Evolutionary conservation across 2,113 vertebrate genomes (phyloP), one percentile per base, ranked within the genome.

Genomic region (Chitala chitala): DNA sequence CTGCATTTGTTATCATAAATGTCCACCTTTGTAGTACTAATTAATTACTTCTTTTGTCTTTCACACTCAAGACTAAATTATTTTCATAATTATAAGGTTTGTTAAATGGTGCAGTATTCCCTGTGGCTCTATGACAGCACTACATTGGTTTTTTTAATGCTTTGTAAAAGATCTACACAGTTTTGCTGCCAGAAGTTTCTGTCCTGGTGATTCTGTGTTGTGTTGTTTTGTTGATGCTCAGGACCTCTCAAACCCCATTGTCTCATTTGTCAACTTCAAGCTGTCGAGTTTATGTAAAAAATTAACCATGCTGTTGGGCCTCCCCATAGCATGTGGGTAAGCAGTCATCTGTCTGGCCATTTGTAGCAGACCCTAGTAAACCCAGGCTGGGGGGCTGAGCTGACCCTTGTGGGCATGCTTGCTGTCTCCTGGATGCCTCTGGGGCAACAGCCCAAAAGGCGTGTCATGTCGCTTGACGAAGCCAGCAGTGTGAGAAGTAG

Each of bases 291-390:
- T 31, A 13, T 31, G 46, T 70, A 48, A 53, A 53, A 36, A 53
- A 70, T 36, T 36, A 70, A n/a, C 48, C 29, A 6, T 70, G 22
- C 53, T 70, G 68, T n/a, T n/a, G n/a, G n/a, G n/a, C n/a, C n/a
- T n/a, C n/a, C n/a, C n/a, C n/a, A n/a, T n/a, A n/a, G n/a, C n/a
- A n/a, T n/a, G n/a, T n/a, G n/a, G n/a, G n/a, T n/a, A n/a, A n/a
- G n/a, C n/a, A n/a, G n/a, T n/a, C n/a, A n/a, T n/a, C n/a, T n/a
- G n/a, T n/a, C n/a, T n/a, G n/a, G n/a, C n/a, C n/a, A n/a, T n/a
- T n/a, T n/a, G n/a, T n/a, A n/a, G n/a, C n/a, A n/a, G n/a, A n/a
- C n/a, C n/a, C n/a, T n/a, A n/a, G n/a, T n/a, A n/a, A n/a, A n/a
- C n/a, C n/a, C n/a, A n/a, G n/a, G n/a, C n/a, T n/a, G n/a, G n/a